A percentile compares a stretch with the other conserved stretches of the same genome.
phyloP scores from a whole-genome alignment of 2,797 vertebrate species.

The Columba guinea region DNA sequence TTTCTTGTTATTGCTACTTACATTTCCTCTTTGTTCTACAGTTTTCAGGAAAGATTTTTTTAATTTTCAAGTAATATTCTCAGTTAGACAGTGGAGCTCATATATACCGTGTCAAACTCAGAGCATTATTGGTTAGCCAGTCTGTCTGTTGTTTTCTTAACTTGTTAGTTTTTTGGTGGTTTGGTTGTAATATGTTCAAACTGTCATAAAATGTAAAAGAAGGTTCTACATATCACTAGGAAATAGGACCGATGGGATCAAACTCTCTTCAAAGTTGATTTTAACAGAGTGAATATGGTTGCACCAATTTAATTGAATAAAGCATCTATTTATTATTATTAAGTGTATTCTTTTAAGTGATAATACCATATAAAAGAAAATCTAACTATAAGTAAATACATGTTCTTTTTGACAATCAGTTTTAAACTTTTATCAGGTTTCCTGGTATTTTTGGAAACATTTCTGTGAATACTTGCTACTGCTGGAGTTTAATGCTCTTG shows the following conservation, averaged over 20 bases:
- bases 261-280: background rate
- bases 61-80: constrained; percentile 10
- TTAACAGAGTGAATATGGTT: background rate
- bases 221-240: background rate
- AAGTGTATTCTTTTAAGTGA: background rate
- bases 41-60: constrained; percentile 37
- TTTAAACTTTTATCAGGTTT: constrained; percentile 26
- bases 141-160: constrained; percentile 11
- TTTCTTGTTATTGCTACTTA: constrained; percentile 25
- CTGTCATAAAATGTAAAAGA: constrained; percentile 8
- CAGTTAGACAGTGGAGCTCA: background rate
- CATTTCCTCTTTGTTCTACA: constrained; percentile 4
- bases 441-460: background rate
- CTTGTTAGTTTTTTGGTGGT: background rate
- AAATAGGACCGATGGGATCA: background rate
- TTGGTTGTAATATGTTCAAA: background rate
- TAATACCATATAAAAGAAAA: background rate
- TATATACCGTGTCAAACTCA: background rate
- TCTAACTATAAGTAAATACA: background rate
- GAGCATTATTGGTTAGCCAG: background rate
- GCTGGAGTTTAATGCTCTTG: background rate
- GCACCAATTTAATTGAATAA: constrained; percentile 23
- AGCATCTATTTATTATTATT: constrained; percentile 26
- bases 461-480: background rate
- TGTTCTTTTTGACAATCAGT: background rate